A percentile compares a stretch with the other conserved stretches of the same genome.
Evolutionary conservation across 2,797 vertebrate genomes (phyloP).

Genomic region (Anabas testudineus): DNA sequence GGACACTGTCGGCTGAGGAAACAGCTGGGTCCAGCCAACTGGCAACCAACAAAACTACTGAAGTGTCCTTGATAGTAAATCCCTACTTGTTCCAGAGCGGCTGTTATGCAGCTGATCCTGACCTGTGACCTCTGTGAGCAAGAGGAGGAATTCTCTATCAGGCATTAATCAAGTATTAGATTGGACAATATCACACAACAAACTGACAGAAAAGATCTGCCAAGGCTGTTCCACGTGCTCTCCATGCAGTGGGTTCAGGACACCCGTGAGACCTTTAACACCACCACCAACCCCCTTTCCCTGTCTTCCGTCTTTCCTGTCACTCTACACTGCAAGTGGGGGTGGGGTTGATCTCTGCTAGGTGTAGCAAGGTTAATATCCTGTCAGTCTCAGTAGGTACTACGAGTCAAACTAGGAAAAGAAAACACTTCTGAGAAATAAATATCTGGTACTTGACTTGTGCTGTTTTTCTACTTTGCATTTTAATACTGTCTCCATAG

Average conservation of each 20-base stretch:
- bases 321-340: conserved; percentile 28
- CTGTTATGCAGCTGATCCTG: conserved; percentile 23
- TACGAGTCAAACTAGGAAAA: not conserved
- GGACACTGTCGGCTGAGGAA: not conserved
- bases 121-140: conserved; percentile 19
- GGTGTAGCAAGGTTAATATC: conserved; percentile 56
- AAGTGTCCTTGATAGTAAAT: conserved; percentile 29
- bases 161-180: conserved; percentile 13
- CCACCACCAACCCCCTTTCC: conserved; percentile 22
- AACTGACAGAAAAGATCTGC: not conserved
- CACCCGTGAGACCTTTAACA: conserved; percentile 50
- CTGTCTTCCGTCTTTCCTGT: conserved; percentile 44
- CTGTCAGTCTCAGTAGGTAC: conserved; percentile 7
- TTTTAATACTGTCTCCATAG: conserved; percentile 24
- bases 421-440: not conserved
- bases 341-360: conserved; percentile 32
- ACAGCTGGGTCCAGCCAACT: conserved; percentile 13
- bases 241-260: not conserved
- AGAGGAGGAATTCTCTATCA: conserved; percentile 11
- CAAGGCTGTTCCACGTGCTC: conserved; percentile 7
- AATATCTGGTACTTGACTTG: not conserved
- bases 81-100: not conserved
- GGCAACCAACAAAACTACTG: conserved; percentile 1
- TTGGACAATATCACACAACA: conserved; percentile 3
- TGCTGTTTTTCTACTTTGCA: conserved; percentile 10